These are phyloP conservation scores for Hoplodrina ambigua DNA, from an alignment of 2,888 invertebrate species.

Conservation along the genomic window DNA sequence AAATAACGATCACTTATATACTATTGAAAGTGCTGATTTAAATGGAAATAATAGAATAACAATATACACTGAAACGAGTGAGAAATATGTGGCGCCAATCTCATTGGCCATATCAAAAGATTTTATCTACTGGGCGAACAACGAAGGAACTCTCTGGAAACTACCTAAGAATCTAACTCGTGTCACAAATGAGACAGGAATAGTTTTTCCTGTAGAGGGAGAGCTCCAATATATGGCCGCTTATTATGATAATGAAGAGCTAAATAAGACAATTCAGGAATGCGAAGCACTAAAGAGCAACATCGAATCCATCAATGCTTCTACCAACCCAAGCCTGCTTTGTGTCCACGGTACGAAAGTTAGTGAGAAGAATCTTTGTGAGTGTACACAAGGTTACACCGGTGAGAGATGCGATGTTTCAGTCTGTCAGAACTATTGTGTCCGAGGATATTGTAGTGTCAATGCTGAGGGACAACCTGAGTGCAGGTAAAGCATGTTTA, in stretches of 20 bases:
- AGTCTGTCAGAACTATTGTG: slow-evolving; percentile 91
- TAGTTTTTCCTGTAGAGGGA: not conserved
- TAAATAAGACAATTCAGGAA: slow-evolving; percentile 78
- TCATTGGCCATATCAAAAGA: slow-evolving; percentile 93
- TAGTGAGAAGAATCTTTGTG: too few species aligned
- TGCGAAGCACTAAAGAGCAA: slow-evolving; percentile 67
- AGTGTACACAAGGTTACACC: too few species aligned
- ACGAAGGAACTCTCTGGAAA: slow-evolving; percentile 91
- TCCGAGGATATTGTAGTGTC: slow-evolving; percentile 91
- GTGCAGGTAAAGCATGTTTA: slow-evolving; percentile 77
- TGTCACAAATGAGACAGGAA: slow-evolving; percentile 6
- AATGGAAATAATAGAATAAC: slow-evolving; percentile 92
- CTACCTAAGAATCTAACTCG: slow-evolving; percentile 82
- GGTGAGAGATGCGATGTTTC: too few species aligned
- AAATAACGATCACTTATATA: slow-evolving; percentile 90
- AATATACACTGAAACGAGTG: slow-evolving; percentile 89
- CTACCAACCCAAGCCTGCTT: too few species aligned
- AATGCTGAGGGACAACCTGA: slow-evolving; percentile 73
- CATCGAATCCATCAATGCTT: not conserved
- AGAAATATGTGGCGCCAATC: slow-evolving; percentile 84
- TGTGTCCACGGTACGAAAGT: too few species aligned
- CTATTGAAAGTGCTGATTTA: slow-evolving; percentile 93
- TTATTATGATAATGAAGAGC: slow-evolving; percentile 79
- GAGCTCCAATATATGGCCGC: slow-evolving; percentile 73
- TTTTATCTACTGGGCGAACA: slow-evolving; percentile 95